Conservation (phyloP, 2,797 vertebrate species). For the Sebastes hubbsi region DNA sequence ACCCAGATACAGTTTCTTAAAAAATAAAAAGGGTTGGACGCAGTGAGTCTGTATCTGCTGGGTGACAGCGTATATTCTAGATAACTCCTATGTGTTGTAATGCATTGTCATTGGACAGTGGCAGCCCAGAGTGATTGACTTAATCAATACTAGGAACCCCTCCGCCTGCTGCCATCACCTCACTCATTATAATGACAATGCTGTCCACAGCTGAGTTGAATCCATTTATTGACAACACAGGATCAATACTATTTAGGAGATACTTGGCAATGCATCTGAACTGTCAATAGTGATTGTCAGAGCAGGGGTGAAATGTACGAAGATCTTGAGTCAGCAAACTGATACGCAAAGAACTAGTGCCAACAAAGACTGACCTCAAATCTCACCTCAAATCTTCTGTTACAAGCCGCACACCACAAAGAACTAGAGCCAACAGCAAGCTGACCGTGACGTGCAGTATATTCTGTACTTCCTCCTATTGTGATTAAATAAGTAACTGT, state of each 20-base stretch:
- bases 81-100: not conserved
- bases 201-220: constrained; percentile 5
- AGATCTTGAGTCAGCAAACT: not conserved
- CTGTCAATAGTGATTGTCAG: not conserved
- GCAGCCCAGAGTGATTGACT: constrained; percentile 6
- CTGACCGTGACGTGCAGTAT: not conserved
- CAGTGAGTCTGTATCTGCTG: not conserved
- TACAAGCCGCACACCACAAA: not conserved
- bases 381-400: not conserved
- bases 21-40: not conserved
- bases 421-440: not conserved
- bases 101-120: not conserved
- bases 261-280: constrained; percentile 7
- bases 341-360: not conserved
- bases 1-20: not conserved
- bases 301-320: not conserved
- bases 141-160: constrained; percentile 12
- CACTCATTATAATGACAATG: constrained; percentile 19
- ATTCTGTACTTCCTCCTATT: not conserved
- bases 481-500: not conserved
- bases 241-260: constrained; percentile 41
- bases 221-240: constrained; percentile 14
- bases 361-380: not conserved
- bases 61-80: not conserved
- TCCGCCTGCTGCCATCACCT: constrained; percentile 1